Percentiles rank a stretch among this genome's conserved stretches.
Evolutionary conservation across 2,797 vertebrate genomes (phyloP).

Genomic region (Coregonus sp.): DNA sequence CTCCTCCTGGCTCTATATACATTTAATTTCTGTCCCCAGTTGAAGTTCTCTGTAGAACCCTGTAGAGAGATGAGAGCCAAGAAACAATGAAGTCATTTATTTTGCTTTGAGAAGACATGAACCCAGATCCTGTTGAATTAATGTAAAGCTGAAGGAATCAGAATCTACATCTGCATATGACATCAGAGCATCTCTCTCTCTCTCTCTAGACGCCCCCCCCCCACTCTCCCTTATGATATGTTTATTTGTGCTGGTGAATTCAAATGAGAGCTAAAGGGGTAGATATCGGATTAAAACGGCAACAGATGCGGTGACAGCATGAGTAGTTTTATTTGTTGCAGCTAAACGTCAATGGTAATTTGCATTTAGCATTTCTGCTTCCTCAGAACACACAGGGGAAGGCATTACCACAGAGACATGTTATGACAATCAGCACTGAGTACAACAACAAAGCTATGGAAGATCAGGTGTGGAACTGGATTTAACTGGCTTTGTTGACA

Average conservation of each 20-base stretch:
- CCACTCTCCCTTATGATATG: constrained; percentile 62
- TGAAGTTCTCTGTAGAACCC: constrained; percentile 43
- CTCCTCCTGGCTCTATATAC: background rate
- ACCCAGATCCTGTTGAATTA: constrained; percentile 67
- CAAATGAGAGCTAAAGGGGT: constrained; percentile 74
- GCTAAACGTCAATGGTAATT: constrained; percentile 71
- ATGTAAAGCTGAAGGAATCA: constrained; percentile 57
- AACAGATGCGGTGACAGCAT: constrained; percentile 76
- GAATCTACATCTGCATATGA: constrained; percentile 76
- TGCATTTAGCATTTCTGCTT: constrained; percentile 65
- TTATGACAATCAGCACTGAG: constrained; percentile 75
- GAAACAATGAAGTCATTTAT: constrained; percentile 77
- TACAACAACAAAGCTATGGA: constrained; percentile 69
- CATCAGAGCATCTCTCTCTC: constrained; percentile 56
- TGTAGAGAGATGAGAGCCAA: constrained; percentile 62
- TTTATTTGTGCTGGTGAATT: constrained; percentile 78
- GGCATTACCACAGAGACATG: constrained; percentile 68
- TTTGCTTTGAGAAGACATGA: constrained; percentile 71
- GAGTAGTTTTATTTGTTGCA: constrained; percentile 74
- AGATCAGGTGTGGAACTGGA: constrained; percentile 75
- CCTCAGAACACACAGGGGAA: constrained; percentile 55
- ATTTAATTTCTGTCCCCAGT: constrained; percentile 44
- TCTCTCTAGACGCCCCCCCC: too few species aligned
- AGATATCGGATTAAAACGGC: constrained; percentile 76
- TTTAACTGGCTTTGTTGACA: constrained; percentile 73